Percentiles rank a stretch among this genome's conserved stretches.
Evolutionary conservation across 1,140 invertebrate genomes (phyloP).

Genomic region (Trachymyrmex cornetzi): DNA sequence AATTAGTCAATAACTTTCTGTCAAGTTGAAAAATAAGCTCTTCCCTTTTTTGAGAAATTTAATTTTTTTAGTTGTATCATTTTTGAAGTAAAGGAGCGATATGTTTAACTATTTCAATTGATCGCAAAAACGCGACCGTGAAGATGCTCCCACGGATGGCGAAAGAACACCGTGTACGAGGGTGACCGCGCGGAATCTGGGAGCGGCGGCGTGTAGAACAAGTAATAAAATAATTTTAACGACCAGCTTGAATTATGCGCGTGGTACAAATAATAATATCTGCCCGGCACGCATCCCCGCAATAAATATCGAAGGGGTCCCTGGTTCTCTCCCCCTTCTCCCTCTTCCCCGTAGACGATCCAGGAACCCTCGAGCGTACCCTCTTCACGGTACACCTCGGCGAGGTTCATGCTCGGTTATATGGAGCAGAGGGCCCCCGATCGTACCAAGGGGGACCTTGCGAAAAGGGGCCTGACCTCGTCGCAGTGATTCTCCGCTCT

Average conservation of each 20-base stretch:
- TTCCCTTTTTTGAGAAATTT: no score
- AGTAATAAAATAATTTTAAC: constrained; percentile 86
- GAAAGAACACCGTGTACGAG: constrained; percentile 26
- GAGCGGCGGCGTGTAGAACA: constrained; percentile 81
- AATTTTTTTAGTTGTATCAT: no score
- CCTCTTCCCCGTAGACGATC: constrained; percentile 45
- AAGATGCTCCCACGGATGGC: constrained; percentile 11
- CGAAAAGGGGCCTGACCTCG: constrained; percentile 73
- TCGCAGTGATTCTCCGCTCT: constrained; percentile 71
- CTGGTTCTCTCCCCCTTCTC: constrained; percentile 27
- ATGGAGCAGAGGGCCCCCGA: constrained; percentile 76
- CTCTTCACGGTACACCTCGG: constrained; percentile 68
- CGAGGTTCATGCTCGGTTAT: constrained; percentile 76
- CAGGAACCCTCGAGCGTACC: constrained; percentile 67
- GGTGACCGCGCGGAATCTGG: constrained; percentile 72
- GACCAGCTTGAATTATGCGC: constrained; percentile 85
- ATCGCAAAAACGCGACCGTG: not conserved
- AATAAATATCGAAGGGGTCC: constrained; percentile 83
- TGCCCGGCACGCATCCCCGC: constrained; percentile 83
- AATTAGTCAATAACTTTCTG: no score
- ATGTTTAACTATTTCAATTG: constrained; percentile 13
- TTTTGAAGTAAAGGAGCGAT: no score
- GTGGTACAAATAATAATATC: constrained; percentile 85
- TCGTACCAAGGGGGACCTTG: constrained; percentile 63
- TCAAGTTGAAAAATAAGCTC: no score